Base-by-base conservation (phyloP, 30 jellyfish, hydroid and myxozoan species). In the Mastigias papua region DNA sequence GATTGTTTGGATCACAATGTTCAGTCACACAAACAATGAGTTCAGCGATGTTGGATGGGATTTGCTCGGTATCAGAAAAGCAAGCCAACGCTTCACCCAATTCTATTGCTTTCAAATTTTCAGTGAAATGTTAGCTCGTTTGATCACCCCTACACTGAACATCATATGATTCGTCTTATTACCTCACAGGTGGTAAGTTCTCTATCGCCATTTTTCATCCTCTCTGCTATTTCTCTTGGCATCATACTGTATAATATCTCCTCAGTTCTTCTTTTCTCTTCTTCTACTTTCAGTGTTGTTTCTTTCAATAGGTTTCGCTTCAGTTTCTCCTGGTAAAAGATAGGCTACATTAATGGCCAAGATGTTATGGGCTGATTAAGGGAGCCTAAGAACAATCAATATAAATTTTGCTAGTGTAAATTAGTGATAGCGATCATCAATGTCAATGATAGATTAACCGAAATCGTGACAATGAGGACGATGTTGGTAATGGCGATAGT, bases 221-320 rank as follows among this genome's bases (percentile, higher is more conserved):
- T 62, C 20, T 86, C 94, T 25, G 94, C 94, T 13, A 86, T 86
- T 65, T 86, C 94, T 33, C 84, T 64, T 27, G 94, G 94, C 94
- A 86, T 86, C 94, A 86, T 74, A 29, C 94, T 86, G 28, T 86
- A 86, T 29, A 86, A 69, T 61, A 86, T 28, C 49, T 74, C 69
- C 20, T 86, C 94, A 25, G 84, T 86, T 33, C 78, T 86, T 32
- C 67, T 17, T 29, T 73, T 86, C 46, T 86, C 94, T 42, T 86
- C 84, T 8, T 86, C 94, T 5, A 86, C 64, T 31, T 76, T 42
- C 83, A 28, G 34, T 20, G 94, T 86, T 33, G 94, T 48, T 13
- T 74, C 89, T 16, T 33, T 42, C 78, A 86, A 63, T 49, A 86
- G 34, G 13, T 73, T 72, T 21, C 94, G 42, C 29, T 86, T 73